Evolutionary conservation across 2,888 invertebrate species (phyloP).

Genomic region (Caenorhabditis sp.): DNA sequence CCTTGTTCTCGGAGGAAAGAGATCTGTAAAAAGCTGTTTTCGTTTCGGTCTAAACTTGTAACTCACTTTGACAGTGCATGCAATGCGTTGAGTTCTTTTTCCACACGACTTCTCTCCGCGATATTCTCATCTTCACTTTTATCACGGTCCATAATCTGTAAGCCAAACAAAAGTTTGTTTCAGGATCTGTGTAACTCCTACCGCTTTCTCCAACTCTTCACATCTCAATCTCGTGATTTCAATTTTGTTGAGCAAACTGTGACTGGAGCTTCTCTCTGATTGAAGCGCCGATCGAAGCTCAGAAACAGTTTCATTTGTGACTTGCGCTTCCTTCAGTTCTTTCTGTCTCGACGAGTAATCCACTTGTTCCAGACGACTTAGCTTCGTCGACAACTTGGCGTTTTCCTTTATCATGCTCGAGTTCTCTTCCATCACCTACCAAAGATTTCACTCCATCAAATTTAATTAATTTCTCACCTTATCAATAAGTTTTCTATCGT

Average conservation of each 20-base stretch:
- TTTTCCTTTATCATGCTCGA: slow-evolving; percentile 60
- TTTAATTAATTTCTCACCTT: slow-evolving; percentile 26
- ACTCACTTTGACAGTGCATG: slow-evolving; percentile 65
- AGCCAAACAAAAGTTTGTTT: background rate
- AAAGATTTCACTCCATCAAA: slow-evolving; percentile 7
- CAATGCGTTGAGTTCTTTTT: slow-evolving; percentile 75
- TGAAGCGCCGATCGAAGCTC: slow-evolving; percentile 35
- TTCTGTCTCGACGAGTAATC: slow-evolving; percentile 22
- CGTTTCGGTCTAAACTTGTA: background rate
- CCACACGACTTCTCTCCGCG: slow-evolving; percentile 63
- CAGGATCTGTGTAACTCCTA: background rate
- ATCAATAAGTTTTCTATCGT: slow-evolving; percentile 49
- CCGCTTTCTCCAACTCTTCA: slow-evolving; percentile 54
- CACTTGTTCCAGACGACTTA: slow-evolving; percentile 45
- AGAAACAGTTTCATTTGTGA: slow-evolving; percentile 21
- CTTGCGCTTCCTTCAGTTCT: slow-evolving; percentile 28
- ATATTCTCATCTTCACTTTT: slow-evolving; percentile 63
- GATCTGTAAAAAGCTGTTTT: slow-evolving; percentile 50
- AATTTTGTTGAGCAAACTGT: slow-evolving; percentile 26
- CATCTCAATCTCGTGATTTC: slow-evolving; percentile 40
- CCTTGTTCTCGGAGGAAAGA: slow-evolving; percentile 73
- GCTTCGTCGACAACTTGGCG: slow-evolving; percentile 57
- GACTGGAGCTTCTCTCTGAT: slow-evolving; percentile 24
- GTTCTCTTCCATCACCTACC: slow-evolving; percentile 57
- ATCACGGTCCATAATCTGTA: slow-evolving; percentile 61